phyloP scores from a whole-genome alignment of 2,888 invertebrate genomes.

The Allophyes oxyacanthae region DNA sequence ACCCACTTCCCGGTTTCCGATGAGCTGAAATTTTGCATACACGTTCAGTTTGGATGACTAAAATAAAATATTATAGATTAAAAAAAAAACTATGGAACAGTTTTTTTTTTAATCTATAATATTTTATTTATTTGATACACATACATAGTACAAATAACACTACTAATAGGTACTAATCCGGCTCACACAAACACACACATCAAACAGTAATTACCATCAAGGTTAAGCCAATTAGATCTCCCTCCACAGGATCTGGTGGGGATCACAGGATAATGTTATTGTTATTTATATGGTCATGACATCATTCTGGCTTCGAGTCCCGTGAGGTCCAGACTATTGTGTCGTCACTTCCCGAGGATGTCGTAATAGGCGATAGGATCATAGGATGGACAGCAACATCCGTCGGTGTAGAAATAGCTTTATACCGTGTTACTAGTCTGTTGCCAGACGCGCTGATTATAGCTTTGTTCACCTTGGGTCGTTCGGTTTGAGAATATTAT shows the following conservation, averaged over 20 bases:
- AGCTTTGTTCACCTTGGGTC: not conserved
- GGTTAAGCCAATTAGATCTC: slow-evolving; percentile 47
- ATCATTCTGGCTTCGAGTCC: slow-evolving; percentile 23
- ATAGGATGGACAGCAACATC: not conserved
- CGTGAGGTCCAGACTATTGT: slow-evolving; percentile 2
- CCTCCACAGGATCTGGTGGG: slow-evolving; percentile 40
- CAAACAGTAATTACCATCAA: slow-evolving; percentile 41
- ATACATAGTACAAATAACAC: slow-evolving; percentile 13
- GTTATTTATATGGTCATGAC: slow-evolving; percentile 50
- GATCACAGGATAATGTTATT: slow-evolving; percentile 48
- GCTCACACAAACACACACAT: slow-evolving; percentile 11
- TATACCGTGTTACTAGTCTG: not conserved
- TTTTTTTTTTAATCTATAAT: too few relatives aligned
- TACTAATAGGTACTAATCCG: slow-evolving; percentile 23
- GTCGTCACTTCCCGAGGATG: slow-evolving; percentile 15
- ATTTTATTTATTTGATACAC: too few relatives aligned
- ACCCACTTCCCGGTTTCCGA: too few relatives aligned
- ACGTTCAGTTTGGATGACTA: too few relatives aligned
- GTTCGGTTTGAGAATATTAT: not conserved
- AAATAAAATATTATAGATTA: too few relatives aligned
- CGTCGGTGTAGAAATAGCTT: slow-evolving; percentile 2
- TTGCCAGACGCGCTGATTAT: too few relatives aligned
- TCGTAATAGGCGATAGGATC: slow-evolving; percentile 1
- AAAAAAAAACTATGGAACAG: too few relatives aligned
- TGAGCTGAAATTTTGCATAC: too few relatives aligned